phyloP scores from a whole-genome alignment of 2,113 vertebrate species.

The Perognathus longimembris region DNA sequence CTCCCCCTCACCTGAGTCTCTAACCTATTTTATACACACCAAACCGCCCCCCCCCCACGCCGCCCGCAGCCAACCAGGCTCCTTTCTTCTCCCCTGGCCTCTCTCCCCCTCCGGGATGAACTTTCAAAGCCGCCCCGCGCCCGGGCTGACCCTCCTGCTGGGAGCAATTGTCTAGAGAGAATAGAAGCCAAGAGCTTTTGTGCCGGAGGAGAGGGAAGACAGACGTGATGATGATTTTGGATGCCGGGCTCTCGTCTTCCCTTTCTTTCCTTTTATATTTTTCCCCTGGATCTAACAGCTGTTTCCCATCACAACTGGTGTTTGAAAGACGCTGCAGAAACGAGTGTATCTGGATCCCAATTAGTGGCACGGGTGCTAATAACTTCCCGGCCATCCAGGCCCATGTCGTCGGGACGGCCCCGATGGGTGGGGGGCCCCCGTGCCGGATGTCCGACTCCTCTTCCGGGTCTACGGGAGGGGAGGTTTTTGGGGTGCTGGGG shows the following conservation, averaged over 20 bases:
- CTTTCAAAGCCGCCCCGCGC: constrained; percentile 81
- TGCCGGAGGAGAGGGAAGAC: constrained; percentile 84
- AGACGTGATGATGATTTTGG: constrained; percentile 84
- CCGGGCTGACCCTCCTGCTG: constrained; percentile 85
- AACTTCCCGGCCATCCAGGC: constrained; percentile 85
- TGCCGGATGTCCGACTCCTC: constrained; percentile 82
- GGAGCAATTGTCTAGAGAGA: constrained; percentile 86
- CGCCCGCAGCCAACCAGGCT: constrained; percentile 69
- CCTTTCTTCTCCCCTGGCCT: constrained; percentile 60
- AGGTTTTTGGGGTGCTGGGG: constrained; percentile 24
- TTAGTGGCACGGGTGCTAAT: constrained; percentile 87
- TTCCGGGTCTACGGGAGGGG: constrained; percentile 76
- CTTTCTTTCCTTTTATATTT: constrained; percentile 54
- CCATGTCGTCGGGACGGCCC: constrained; percentile 83
- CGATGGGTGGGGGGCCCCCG: constrained; percentile 84
- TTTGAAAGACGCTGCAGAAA: constrained; percentile 86
- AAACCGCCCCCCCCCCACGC: background rate
- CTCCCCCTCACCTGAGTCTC: constrained; percentile 77
- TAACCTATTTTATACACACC: constrained; percentile 82
- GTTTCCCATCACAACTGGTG: constrained; percentile 87
- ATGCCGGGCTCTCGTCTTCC: constrained; percentile 65
- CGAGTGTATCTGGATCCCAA: constrained; percentile 85
- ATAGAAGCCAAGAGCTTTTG: constrained; percentile 84
- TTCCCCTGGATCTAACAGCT: constrained; percentile 83
- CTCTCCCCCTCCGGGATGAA: constrained; percentile 78